Conservation (phyloP, 2,888 invertebrate species). For the Parnassius smintheus region DNA sequence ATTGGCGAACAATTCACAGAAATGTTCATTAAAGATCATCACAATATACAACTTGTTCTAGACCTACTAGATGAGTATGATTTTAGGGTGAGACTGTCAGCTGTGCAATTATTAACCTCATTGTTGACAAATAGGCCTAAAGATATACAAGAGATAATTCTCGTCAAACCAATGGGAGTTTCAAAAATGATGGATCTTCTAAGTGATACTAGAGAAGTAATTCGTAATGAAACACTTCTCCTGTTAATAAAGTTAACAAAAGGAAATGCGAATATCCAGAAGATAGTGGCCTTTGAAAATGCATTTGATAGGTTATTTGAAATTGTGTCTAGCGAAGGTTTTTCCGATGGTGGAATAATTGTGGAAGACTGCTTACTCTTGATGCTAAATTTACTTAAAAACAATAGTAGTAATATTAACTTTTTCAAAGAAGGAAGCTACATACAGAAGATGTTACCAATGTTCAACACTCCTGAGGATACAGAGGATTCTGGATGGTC, state of each 20-base stretch:
- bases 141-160: conserved; percentile 92
- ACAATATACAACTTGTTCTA: conserved; percentile 91
- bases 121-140: conserved; percentile 92
- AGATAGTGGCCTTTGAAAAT: conserved; percentile 99
- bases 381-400: conserved; percentile 95
- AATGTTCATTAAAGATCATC: conserved; percentile 95
- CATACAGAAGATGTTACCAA: conserved; percentile 93
- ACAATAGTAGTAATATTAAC: conserved; percentile 98
- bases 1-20: conserved; percentile 97
- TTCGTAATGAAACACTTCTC: conserved; percentile 95
- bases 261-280: conserved; percentile 98
- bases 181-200: conserved; percentile 98
- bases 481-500: conserved; percentile 91
- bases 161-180: conserved; percentile 97
- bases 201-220: conserved; percentile 95
- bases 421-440: conserved; percentile 99
- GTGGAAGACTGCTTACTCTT: conserved; percentile 98
- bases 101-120: conserved; percentile 93
- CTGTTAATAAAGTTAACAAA: conserved; percentile 94
- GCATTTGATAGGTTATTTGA: conserved; percentile 97
- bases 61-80: conserved; percentile 96
- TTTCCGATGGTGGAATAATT: conserved; percentile 97
- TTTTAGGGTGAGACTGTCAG: conserved; percentile 94
- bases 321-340: conserved; percentile 95
- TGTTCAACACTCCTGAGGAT: conserved; percentile 90